phyloP scores from a whole-genome alignment of 2,113 vertebrate genomes.

The Actenoides lindsayi region DNA sequence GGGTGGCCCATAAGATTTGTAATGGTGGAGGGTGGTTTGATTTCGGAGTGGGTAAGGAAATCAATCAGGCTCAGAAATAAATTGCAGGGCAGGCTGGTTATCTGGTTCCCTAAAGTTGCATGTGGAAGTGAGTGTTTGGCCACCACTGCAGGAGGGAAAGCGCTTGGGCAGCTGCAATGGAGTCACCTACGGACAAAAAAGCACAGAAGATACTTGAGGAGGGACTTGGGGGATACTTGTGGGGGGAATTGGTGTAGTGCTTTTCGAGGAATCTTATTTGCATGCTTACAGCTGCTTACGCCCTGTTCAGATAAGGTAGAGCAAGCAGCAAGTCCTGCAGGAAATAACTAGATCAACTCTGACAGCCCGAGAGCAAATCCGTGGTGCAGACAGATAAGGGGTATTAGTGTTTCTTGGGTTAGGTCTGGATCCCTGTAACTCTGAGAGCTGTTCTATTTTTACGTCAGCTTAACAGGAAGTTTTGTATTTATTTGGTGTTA shows the following conservation, averaged over 20 bases:
- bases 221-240: background rate
- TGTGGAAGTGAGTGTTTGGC: background rate
- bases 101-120: background rate
- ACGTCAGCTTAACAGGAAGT: slow-evolving; percentile 10
- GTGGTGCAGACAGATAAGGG: slow-evolving; percentile 10
- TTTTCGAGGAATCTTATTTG: background rate
- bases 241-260: too few relatives aligned
- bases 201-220: background rate
- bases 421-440: background rate
- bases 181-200: background rate
- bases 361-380: slow-evolving; percentile 31
- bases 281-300: background rate
- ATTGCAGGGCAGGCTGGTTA: background rate
- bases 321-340: background rate
- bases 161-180: background rate
- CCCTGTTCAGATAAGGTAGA: background rate
- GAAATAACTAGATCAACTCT: background rate
- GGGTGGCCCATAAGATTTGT: background rate
- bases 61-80: background rate
- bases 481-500: slow-evolving; percentile 40
- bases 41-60: background rate
- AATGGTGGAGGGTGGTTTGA: background rate
- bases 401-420: background rate
- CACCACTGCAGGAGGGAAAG: rapidly evolving
- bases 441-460: slow-evolving; percentile 28